A percentile compares a stretch with the other conserved stretches of the same genome.
These are phyloP conservation scores for Monochamus alternatus DNA, from an alignment of 2,888 invertebrate species.

Conservation along the genomic window DNA sequence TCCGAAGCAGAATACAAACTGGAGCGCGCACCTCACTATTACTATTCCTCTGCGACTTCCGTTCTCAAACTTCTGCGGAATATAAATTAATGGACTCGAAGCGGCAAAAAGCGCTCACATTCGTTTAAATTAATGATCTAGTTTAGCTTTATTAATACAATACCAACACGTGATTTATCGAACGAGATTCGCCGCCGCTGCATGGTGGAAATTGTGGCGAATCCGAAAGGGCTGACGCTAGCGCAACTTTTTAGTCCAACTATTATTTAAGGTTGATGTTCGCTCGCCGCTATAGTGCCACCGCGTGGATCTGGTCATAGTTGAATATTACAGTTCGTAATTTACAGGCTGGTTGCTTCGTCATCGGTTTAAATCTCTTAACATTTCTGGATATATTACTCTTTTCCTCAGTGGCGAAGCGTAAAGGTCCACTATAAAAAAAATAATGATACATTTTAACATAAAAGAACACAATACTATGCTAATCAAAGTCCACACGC, in stretches of 20 bases:
- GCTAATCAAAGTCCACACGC: too few relatives aligned
- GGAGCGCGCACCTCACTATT: background rate
- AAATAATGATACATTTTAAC: too few relatives aligned
- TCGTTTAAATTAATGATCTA: conserved; percentile 34
- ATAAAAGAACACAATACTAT: too few relatives aligned
- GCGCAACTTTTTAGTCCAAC: conserved; percentile 1
- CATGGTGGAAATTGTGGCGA: background rate
- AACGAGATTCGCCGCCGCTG: conserved; percentile 15
- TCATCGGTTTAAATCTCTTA: too few relatives aligned
- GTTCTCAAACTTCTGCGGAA: background rate
- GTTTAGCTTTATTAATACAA: conserved; percentile 33
- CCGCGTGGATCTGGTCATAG: too few relatives aligned
- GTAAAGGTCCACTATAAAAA: too few relatives aligned
- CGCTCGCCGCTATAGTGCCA: background rate
- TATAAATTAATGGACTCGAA: conserved; percentile 6
- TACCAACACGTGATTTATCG: conserved; percentile 38
- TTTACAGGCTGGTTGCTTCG: too few relatives aligned
- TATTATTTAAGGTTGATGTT: background rate
- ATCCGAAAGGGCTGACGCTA: conserved; percentile 7
- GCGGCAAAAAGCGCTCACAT: conserved; percentile 15
- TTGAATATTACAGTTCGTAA: too few relatives aligned
- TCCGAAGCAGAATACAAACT: background rate
- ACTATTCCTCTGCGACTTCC: conserved; percentile 1
- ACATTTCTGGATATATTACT: too few relatives aligned
- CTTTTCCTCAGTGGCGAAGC: too few relatives aligned